Percentiles rank a stretch among this genome's conserved stretches.
Evolutionary conservation across 30 jellyfish, hydroid and myxozoan genomes (phyloP).

Genomic region (Turritopsis rubra): DNA sequence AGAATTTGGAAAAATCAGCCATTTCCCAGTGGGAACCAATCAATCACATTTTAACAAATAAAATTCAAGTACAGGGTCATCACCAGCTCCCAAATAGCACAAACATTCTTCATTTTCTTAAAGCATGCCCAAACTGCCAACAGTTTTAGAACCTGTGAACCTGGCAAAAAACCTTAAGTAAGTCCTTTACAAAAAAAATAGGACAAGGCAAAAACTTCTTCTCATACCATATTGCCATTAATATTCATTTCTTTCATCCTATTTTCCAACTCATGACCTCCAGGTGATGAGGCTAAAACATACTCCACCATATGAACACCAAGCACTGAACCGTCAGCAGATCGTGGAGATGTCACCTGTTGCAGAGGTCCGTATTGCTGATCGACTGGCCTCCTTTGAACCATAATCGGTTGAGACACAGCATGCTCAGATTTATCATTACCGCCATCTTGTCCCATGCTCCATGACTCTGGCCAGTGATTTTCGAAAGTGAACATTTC

Average conservation of each 20-base stretch:
- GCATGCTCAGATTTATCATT: constrained; percentile 96
- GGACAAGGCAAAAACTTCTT: background rate
- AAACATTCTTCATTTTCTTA: no score
- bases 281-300: constrained; percentile 97
- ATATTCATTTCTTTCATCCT: constrained; percentile 81
- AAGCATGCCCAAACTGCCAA: no score
- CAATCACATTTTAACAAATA: background rate
- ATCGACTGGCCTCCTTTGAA: constrained; percentile 60
- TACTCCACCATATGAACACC: constrained; percentile 97
- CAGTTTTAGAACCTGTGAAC: no score
- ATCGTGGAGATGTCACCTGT: constrained; percentile 83
- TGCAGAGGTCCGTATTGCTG: constrained; percentile 51
- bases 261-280: constrained; percentile 88
- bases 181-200: no score
- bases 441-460: constrained; percentile 35
- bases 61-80: no score
- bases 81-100: no score
- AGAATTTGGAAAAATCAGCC: no score
- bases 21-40: no score
- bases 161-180: no score
- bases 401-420: constrained; percentile 87
- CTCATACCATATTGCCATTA: constrained; percentile 18
- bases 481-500: constrained; percentile 59
- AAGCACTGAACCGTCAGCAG: constrained; percentile 86
- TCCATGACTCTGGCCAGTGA: constrained; percentile 99